These are phyloP conservation scores for Incurvaria masculella DNA, from an alignment of 2,888 invertebrate genomes.

Conservation along the genomic window DNA sequence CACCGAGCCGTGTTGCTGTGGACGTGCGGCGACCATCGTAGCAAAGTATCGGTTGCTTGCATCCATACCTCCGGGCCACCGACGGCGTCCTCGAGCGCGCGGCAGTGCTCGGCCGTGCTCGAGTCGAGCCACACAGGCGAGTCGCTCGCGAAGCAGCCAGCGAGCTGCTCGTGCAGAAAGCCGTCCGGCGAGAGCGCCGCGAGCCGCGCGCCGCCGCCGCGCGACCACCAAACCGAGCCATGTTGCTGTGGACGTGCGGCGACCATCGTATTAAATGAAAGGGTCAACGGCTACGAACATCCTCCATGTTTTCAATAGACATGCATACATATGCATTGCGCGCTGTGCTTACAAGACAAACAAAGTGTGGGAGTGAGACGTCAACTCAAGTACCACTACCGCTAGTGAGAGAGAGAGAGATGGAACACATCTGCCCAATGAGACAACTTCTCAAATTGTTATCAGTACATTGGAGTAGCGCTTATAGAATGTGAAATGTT, in stretches of 20 bases:
- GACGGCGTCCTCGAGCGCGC: conserved; percentile 72
- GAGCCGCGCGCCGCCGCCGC: conserved; percentile 65
- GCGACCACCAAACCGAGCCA: conserved; percentile 94
- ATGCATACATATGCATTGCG: background rate
- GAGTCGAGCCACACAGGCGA: conserved; percentile 98
- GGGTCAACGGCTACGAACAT: background rate
- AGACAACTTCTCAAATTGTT: too few species aligned
- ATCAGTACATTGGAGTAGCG: too few species aligned
- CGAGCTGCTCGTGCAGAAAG: conserved; percentile 81
- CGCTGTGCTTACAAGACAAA: too few species aligned
- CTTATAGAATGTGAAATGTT: too few species aligned
- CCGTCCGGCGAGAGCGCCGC: conserved; percentile 65
- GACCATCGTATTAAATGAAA: background rate
- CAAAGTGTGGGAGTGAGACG: too few species aligned
- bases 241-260: conserved; percentile 75
- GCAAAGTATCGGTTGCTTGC: too few species aligned
- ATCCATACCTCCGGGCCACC: conserved; percentile 74
- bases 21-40: conserved; percentile 7
- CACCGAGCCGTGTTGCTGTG: conserved; percentile 95
- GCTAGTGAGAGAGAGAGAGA: too few species aligned
- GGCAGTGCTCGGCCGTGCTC: conserved; percentile 71
- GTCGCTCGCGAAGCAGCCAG: conserved; percentile 72
- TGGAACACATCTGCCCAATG: too few species aligned
- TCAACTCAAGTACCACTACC: too few species aligned
- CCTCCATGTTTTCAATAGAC: background rate